Base-by-base conservation (phyloP, 2,888 invertebrate genomes). In the Aphelenchoides bicaudatus region DNA sequence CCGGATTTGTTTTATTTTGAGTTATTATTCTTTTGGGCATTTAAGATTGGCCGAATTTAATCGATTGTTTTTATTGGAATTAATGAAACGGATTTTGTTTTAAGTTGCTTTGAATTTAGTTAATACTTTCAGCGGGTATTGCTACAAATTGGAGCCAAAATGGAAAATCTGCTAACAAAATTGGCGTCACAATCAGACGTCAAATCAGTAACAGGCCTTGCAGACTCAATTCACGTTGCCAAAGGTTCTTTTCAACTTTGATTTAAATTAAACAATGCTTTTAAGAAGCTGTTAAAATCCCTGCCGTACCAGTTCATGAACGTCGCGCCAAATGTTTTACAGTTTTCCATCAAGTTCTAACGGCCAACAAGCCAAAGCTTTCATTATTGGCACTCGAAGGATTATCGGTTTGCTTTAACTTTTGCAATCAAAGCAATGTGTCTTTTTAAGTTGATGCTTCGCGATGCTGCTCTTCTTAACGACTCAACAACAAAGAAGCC, bases 271-370 rank as follows among this genome's bases (percentile, higher is more conserved):
- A 1, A 8, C 10, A 8, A 10, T 56, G 53, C 25, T 19, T 53
- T 53, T 31, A 53, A 57, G 57, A 57, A 30, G 30, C 57, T 29
- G 38, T 57, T 10, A 57, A 57, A 30, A 57, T 58, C 27, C 60
- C 56, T 6, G 57, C 47, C 76, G 38, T 65, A 34, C 62, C 62
- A 13, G 23, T 43, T 10, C 46, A 39, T 21, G 59, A 60, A 37
- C 39, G 47, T 5, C 57, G 83, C 71, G 87, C 88, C 59, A 87
- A 86, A 66, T 91, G 91, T 82, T 85, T 92, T 72, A 84, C 86
- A 70, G 88, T 90, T 1, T 83, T 93, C 70, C 90, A 90, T 81
- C 84, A 89, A 73, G 88, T 91, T 27, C 83, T 94, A 72, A 91
- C 92, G 81, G 88, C 88, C 67, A 89, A 88, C 79, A 86, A 88